A percentile compares a stretch with the other conserved stretches of the same genome.
phyloP scores from a whole-genome alignment of 2,888 invertebrate genomes.

The Amblyteles armatorius region DNA sequence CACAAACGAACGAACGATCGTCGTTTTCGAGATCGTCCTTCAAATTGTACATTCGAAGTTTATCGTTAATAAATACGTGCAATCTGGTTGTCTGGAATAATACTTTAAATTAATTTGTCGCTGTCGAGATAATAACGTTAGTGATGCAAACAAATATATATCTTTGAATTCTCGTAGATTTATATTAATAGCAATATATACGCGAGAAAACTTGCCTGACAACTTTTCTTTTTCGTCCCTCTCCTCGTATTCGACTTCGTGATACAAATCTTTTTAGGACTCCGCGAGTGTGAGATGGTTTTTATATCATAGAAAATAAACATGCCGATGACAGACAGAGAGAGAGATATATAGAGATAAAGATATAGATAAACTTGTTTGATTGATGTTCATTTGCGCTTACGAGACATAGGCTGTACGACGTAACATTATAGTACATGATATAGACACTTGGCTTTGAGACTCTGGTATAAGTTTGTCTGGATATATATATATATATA shows the following conservation, averaged over 20 bases:
- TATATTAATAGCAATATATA: slow-evolving; percentile 2
- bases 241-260: slow-evolving; percentile 13
- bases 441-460: slow-evolving; percentile 71
- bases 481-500: slow-evolving; percentile 44
- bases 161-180: slow-evolving; percentile 34
- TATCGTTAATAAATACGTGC: slow-evolving; percentile 46
- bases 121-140: not conserved
- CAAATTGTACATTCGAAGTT: slow-evolving; percentile 57
- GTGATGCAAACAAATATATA: slow-evolving; percentile 46
- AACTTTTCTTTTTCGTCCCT: not conserved
- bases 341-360: slow-evolving; percentile 48
- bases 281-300: slow-evolving; percentile 16
- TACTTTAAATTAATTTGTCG: slow-evolving; percentile 10
- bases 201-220: slow-evolving; percentile 12
- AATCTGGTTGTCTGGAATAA: not conserved
- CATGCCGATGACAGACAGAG: slow-evolving; percentile 35
- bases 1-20: slow-evolving; percentile 39
- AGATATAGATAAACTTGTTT: slow-evolving; percentile 59
- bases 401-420: slow-evolving; percentile 72
- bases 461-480: slow-evolving; percentile 61
- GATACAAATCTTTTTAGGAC: slow-evolving; percentile 14
- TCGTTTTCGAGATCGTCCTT: slow-evolving; percentile 43
- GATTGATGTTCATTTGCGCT: slow-evolving; percentile 65
- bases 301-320: slow-evolving; percentile 32
- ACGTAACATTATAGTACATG: slow-evolving; percentile 70